phyloP scores from a whole-genome alignment of 2,797 vertebrate genomes.

The Scolopax rusticola region DNA sequence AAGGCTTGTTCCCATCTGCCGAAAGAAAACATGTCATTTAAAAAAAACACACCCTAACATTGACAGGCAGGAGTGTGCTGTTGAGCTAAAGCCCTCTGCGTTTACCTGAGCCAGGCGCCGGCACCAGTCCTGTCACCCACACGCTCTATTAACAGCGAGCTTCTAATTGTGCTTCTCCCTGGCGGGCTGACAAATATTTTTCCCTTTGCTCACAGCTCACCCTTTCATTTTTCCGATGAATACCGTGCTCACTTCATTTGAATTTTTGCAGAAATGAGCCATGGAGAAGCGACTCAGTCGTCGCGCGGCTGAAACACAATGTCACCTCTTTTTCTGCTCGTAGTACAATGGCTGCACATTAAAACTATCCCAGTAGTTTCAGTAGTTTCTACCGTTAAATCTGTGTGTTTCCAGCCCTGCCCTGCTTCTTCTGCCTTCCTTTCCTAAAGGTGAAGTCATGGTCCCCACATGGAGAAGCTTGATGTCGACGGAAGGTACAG shows the following conservation, averaged over 20 bases:
- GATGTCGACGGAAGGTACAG: background rate
- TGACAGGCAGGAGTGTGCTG: conserved; percentile 52
- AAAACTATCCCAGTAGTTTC: background rate
- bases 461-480: background rate
- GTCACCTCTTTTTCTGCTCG: background rate
- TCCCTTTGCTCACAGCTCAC: background rate
- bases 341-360: background rate
- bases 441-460: background rate
- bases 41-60: background rate
- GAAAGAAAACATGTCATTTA: conserved; percentile 70
- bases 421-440: background rate
- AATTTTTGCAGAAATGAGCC: background rate
- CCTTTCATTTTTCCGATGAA: background rate
- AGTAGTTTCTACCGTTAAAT: background rate
- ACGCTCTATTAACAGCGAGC: background rate
- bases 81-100: conserved; percentile 37
- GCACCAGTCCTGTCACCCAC: background rate
- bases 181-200: background rate
- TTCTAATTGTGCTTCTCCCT: background rate
- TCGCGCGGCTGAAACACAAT: background rate
- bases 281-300: background rate
- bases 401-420: background rate
- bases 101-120: conserved; percentile 13
- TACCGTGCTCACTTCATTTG: background rate
- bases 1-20: conserved; percentile 70